Evolutionary conservation across 2,113 vertebrate species (phyloP), one percentile per base, ranked within the genome.

Genomic region (Myocastor coypus): DNA sequence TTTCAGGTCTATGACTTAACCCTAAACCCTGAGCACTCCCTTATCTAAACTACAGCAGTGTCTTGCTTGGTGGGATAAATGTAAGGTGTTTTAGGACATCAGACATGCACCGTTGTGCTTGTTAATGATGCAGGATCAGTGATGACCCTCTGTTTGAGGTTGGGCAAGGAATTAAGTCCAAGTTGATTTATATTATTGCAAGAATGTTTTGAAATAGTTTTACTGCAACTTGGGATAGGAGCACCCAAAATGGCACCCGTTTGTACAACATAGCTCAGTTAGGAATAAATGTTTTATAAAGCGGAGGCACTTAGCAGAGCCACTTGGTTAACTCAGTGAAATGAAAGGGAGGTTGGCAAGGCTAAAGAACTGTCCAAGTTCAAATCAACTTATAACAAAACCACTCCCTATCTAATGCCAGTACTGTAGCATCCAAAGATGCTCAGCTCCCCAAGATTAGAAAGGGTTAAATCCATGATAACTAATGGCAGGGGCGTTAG

Each of bases 191-290:
- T 83, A 91, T 81, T 75, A 13, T 89, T 94, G 75, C 46, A 73
- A 92, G 16, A 94, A 93, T 75, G n/a, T 68, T 94, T 83, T 93
- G 16, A 93, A 95, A 87, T 86, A 86, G 46, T 46, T 80, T n/a
- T 69, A 52, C 37, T 80, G 26, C 9, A 73, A 30, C 73, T 85
- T 83, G 12, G 55, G 24, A 75, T 3, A 85, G 57, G 13, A 82
- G 34, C 10, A 77, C 81, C 0, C 5, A 88, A 75, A 28, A 80
- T 1, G 42, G 22, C 34, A 83, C 22, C 80, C 37, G 69, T 63
- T 77, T 89, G 92, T 85, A 89, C 59, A 92, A 77, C 0, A 50
- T 68, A 57, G 8, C 2, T 97, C 20, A 71, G 37, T 92, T 91
- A 94, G 50, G 11, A 96, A 82, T 52, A 93, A 89, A 95, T 71